Evolutionary conservation across 2,113 vertebrate species (phyloP).

Genomic region (Hemibagrus wyckioides): DNA sequence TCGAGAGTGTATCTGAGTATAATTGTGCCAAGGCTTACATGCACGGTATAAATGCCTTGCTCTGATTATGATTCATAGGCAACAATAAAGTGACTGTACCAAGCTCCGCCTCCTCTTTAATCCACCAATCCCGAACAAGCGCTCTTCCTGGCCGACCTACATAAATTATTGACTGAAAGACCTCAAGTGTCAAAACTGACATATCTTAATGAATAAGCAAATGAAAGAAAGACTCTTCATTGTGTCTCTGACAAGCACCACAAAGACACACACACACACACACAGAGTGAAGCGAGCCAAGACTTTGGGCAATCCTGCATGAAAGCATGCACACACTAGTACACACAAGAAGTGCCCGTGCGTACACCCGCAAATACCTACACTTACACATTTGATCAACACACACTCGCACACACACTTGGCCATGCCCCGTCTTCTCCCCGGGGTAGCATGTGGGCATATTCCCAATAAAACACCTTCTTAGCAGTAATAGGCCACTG

Average conservation of each 20-base stretch:
- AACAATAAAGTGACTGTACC: background rate
- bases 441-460: conserved; percentile 72
- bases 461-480: conserved; percentile 94
- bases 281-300: conserved; percentile 6
- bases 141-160: conserved; percentile 65
- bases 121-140: conserved; percentile 68
- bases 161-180: conserved; percentile 73
- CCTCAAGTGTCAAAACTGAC: conserved; percentile 74
- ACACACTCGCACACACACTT: conserved; percentile 39
- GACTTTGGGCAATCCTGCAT: conserved; percentile 14
- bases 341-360: background rate
- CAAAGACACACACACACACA: conserved; percentile 45
- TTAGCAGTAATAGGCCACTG: conserved; percentile 88
- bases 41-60: background rate
- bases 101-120: conserved; percentile 33
- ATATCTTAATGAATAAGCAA: conserved; percentile 71
- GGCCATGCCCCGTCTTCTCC: conserved; percentile 64
- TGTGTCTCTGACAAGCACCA: conserved; percentile 62
- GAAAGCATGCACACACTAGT: conserved; percentile 56
- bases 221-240: conserved; percentile 61
- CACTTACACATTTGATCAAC: conserved; percentile 33
- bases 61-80: background rate
- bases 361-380: conserved; percentile 30
- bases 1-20: background rate
- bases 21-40: background rate